phyloP scores from a whole-genome alignment of 2,797 vertebrate genomes.

The Esox lucius region DNA sequence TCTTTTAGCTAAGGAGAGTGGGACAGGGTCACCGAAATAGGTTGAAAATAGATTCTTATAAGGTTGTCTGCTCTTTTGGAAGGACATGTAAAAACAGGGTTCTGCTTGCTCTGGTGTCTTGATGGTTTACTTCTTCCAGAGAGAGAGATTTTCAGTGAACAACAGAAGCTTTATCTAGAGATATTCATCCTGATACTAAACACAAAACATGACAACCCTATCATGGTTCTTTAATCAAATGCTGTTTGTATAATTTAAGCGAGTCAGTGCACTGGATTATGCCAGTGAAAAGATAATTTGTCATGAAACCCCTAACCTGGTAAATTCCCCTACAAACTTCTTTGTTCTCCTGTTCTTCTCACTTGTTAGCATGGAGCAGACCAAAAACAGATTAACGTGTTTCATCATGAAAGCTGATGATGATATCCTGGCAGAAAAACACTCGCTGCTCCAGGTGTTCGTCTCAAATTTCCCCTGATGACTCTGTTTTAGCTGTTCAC shows the following conservation, averaged over 20 bases:
- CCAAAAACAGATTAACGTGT: conserved; percentile 57
- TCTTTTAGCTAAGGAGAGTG: conserved; percentile 38
- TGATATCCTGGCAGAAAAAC: conserved; percentile 14
- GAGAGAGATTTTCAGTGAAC: conserved; percentile 19
- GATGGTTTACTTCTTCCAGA: conserved; percentile 9
- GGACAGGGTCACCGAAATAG: conserved; percentile 36
- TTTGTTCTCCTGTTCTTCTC: conserved; percentile 28
- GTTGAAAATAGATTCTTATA: conserved; percentile 56
- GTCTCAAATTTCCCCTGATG: conserved; percentile 7
- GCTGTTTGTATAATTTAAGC: conserved; percentile 26
- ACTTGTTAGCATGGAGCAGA: conserved; percentile 33
- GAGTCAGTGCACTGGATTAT: conserved; percentile 1
- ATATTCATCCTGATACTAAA: conserved; percentile 23
- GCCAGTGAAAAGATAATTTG: conserved; percentile 33
- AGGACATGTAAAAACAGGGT: conserved; percentile 17
- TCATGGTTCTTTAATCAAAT: conserved; percentile 27
- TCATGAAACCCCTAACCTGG: conserved; percentile 32
- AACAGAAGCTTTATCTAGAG: background rate
- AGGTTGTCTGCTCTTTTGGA: conserved; percentile 33
- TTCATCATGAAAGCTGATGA: conserved; percentile 60
- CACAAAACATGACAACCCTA: conserved; percentile 5
- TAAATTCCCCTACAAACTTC: background rate
- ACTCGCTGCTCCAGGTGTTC: conserved; percentile 24
- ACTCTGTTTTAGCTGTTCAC: conserved; percentile 25
- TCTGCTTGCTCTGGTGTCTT: conserved; percentile 33